Base-by-base conservation (phyloP, 2,113 vertebrate genomes). In the Xenotilapia caudafasciata region DNA sequence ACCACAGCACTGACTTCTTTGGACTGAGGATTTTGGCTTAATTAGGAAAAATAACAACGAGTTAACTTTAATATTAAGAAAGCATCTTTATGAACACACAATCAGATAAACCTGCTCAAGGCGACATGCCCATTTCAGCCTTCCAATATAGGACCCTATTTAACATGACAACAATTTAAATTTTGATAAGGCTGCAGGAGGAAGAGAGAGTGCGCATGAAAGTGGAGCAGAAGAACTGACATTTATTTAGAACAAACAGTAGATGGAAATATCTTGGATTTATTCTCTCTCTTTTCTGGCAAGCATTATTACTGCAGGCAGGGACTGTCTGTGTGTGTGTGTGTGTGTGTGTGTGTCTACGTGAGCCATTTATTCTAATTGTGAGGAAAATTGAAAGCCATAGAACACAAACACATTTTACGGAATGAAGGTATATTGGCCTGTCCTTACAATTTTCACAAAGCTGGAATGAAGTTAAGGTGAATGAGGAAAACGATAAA, bases 201-300 rank as follows among this genome's bases (percentile, higher is more conserved):
- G 83, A 33, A 73, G 82, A 68, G 33, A 55, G 82, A 88, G 54
- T 62, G 80, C 35, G 31, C 21, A 49, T 23, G n/a, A 88, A 75
- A 82, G 84, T 85, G 62, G 68, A 84, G 54, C 55, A 62, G 85
- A 65, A 86, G 83, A 60, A 14, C 23, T 88, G 89, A 91, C 90
- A 93, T 92, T 86, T 88, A 92, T 88, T 91, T 85, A 86, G 80
- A 53, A 84, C 70, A 89, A 91, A 85, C 10, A 70, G 70, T 56
- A 45, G 87, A 87, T 90, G 60, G 83, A 92, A 91, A 89, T 88
- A 88, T 87, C 86, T 62, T 23, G 47, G 73, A 90, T 84, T 89
- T 82, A 92, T 88, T 87, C 42, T 49, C 53, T 80, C 45, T 79
- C 51, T 62, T 26, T 90, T 83, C 87, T 81, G 82, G 70, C 81